Base-by-base conservation (phyloP, 1,140 invertebrate species). In the Heliconius hermathena region DNA sequence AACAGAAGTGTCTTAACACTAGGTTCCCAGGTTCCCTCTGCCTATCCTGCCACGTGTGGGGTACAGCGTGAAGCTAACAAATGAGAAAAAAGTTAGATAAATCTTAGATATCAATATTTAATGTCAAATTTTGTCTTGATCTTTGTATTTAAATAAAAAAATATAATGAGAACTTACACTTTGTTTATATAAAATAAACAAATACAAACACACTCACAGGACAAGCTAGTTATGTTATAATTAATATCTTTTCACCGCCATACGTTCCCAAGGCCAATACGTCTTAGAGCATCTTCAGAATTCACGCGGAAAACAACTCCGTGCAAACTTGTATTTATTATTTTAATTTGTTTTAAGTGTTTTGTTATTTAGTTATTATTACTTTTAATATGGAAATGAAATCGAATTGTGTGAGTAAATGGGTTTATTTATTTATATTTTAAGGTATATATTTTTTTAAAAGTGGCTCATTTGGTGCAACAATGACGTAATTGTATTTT, bases 311-410 rank as follows among this genome's bases (percentile, higher is more conserved):
- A 18, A 71, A 33, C 71, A 49, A 46, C 66, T 76, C 18, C 3
- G 33, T 49, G 16, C 9, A 52, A 76, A 79, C 8, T 57, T 57
- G 54, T 57, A 57, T 57, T 57, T 22, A 57, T 57, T 52, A 20
- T 52, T 52, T 52, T 52, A 52, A 57, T 76, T 66, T 66, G 74
- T 46, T 74, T 13, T 66, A 41, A 46, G 49, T 52, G 36, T 66
- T 38, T 54, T 41, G 36, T 38, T 74, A 16, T 46, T 46, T 18
- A 57, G 54, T 20, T 49, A 0, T 70, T n/a, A 71, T 4, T 18
- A 18, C 18, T 8, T 2, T 0, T 20, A 52, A 54, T 73, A 86
- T 86, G 85, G 85, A 86, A 86, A 79, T 86, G 79, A 83, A 82
- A 46, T 77, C 79, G 13, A 85, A 79, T 79, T 74, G 79, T 74